These are phyloP conservation scores for Ataeniobius toweri DNA, from an alignment of 2,797 vertebrate genomes.

Conservation along the genomic window DNA sequence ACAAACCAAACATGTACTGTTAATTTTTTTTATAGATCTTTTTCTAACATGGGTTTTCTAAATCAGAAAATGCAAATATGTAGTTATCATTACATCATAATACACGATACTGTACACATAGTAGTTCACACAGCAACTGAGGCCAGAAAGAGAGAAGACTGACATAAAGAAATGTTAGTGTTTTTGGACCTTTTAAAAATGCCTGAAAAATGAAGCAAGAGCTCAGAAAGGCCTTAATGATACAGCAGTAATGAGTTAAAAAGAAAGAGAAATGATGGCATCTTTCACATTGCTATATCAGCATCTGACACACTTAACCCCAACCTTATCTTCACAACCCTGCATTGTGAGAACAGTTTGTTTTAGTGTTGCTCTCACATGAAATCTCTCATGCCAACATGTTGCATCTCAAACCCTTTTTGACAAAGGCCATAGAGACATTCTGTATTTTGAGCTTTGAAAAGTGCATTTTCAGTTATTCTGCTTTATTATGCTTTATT, in stretches of 20 bases:
- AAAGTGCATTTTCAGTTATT: not conserved
- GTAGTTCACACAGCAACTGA: constrained; percentile 22
- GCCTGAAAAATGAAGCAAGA: constrained; percentile 26
- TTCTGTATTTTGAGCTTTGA: not conserved
- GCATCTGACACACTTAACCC: constrained; percentile 17
- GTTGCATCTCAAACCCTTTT: not conserved
- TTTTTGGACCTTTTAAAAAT: constrained; percentile 27
- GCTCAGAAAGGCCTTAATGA: constrained; percentile 26
- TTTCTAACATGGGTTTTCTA: constrained; percentile 13
- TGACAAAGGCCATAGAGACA: not conserved
- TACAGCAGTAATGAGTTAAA: constrained; percentile 48
- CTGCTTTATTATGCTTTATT: not conserved
- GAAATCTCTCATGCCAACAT: not conserved
- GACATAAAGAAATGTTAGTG: constrained; percentile 22
- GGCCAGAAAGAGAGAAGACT: not conserved
- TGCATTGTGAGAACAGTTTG: constrained; percentile 10
- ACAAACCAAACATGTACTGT: constrained; percentile 2
- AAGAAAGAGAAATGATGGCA: constrained; percentile 51
- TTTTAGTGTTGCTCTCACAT: not conserved
- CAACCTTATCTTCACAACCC: not conserved
- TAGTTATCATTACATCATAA: constrained; percentile 36
- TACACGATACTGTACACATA: constrained; percentile 16
- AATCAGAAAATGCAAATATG: constrained; percentile 29
- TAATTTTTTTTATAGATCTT: constrained; percentile 5
- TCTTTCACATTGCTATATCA: constrained; percentile 26